These are phyloP conservation scores for Dermatemys mawii DNA, from an alignment of 2,113 vertebrate species.

Conservation along the genomic window DNA sequence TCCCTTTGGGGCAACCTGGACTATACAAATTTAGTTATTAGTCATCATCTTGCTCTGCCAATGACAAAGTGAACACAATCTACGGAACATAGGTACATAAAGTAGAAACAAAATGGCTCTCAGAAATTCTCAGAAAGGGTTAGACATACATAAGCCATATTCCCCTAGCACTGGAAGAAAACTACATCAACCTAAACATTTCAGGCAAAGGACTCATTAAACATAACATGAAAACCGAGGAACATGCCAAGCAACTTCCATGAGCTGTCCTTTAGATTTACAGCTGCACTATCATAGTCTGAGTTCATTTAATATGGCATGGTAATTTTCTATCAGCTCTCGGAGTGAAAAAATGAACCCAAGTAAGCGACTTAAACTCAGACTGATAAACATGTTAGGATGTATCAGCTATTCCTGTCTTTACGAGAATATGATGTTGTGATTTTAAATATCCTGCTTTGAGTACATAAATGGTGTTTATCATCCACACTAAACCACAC, in stretches of 20 bases:
- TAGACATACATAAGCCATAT: background rate
- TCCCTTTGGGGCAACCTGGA: constrained; percentile 6
- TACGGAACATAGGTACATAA: fast-evolving
- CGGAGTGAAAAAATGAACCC: background rate
- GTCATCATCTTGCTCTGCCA: background rate
- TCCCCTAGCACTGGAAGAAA: background rate
- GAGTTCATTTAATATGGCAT: constrained; percentile 14
- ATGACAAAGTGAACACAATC: background rate
- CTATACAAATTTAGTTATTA: background rate
- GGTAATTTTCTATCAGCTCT: background rate
- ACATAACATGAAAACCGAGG: background rate
- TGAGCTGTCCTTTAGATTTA: background rate
- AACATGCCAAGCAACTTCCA: constrained; percentile 1
- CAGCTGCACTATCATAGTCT: background rate
- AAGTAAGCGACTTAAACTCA: background rate
- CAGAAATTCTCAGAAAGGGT: background rate
- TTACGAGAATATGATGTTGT: background rate
- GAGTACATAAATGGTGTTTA: fast-evolving
- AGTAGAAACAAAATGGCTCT: background rate
- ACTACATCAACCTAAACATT: constrained; percentile 3
- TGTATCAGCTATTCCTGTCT: background rate
- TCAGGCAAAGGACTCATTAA: constrained; percentile 39
- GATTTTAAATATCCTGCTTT: background rate
- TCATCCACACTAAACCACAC: background rate
- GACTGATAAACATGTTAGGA: background rate